Percentiles rank a stretch among this genome's conserved stretches.
phyloP scores from a whole-genome alignment of 2,113 vertebrate genomes.

The Cacatua alba region DNA sequence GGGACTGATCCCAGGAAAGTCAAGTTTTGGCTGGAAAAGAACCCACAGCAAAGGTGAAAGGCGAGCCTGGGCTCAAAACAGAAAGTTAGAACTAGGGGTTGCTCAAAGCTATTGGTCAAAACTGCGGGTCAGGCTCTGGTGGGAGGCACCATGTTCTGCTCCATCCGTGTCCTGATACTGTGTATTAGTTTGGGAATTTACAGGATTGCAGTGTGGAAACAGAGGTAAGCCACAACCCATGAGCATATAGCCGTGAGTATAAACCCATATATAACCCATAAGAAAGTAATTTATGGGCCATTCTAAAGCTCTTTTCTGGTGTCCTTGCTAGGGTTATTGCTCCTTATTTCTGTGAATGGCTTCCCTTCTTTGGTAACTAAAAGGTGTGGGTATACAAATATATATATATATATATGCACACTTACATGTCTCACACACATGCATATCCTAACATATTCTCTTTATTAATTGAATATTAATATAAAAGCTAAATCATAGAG shows the following conservation, averaged over 20 bases:
- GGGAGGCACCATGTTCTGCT: background rate
- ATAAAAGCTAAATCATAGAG: background rate
- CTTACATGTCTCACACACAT: background rate
- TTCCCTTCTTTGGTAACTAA: background rate
- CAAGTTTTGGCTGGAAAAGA: background rate
- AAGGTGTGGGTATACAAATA: background rate
- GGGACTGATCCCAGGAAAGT: background rate
- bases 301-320: background rate
- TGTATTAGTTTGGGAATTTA: background rate
- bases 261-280: background rate
- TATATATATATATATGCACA: background rate
- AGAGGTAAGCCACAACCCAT: background rate
- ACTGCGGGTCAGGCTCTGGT: background rate
- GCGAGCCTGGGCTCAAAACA: background rate
- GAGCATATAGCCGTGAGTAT: background rate
- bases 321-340: background rate
- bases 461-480: background rate
- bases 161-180: accelerated
- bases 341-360: background rate
- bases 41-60: background rate
- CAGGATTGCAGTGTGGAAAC: background rate
- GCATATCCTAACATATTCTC: too few species aligned
- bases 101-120: background rate
- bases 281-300: background rate
- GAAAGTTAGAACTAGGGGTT: background rate